Evolutionary conservation across 2,888 invertebrate genomes (phyloP).

Genomic region (Entomobrya multifasciata): DNA sequence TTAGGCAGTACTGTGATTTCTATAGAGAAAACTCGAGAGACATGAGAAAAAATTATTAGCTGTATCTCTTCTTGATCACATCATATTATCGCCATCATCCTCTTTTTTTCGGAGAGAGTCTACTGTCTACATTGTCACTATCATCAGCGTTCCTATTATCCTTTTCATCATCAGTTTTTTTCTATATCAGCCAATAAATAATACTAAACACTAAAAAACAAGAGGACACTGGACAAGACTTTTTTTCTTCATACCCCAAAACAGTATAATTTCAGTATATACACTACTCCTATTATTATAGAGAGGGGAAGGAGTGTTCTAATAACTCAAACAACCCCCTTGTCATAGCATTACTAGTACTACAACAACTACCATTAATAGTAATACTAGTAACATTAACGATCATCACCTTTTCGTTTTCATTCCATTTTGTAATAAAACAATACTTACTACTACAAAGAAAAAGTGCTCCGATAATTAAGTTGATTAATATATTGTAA

Average conservation of each 20-base stretch:
- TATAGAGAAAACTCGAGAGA: not conserved
- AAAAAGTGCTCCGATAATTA: slow-evolving; percentile 22
- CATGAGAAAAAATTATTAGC: slow-evolving; percentile 62
- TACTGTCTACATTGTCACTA: not conserved
- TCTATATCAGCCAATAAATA: slow-evolving; percentile 34
- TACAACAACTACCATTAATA: not conserved
- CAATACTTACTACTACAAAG: not conserved
- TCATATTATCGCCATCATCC: slow-evolving; percentile 59
- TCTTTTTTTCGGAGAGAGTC: slow-evolving; percentile 60
- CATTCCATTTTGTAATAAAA: not conserved
- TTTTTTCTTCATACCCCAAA: slow-evolving; percentile 53
- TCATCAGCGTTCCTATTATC: slow-evolving; percentile 5
- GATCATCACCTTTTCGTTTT: slow-evolving; percentile 6
- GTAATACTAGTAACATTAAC: not conserved
- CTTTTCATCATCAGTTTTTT: slow-evolving; percentile 24
- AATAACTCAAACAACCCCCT: slow-evolving; percentile 48
- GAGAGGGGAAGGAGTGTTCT: slow-evolving; percentile 10
- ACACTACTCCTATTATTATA: not conserved
- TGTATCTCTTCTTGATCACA: slow-evolving; percentile 59
- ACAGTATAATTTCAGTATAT: slow-evolving; percentile 29
- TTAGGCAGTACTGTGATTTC: slow-evolving; percentile 7
- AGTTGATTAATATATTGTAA: not conserved
- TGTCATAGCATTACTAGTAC: slow-evolving; percentile 2
- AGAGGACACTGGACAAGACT: slow-evolving; percentile 42
- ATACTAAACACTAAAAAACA: slow-evolving; percentile 4